phyloP scores from a whole-genome alignment of 2,888 invertebrate species.

The Colletes collaris region DNA sequence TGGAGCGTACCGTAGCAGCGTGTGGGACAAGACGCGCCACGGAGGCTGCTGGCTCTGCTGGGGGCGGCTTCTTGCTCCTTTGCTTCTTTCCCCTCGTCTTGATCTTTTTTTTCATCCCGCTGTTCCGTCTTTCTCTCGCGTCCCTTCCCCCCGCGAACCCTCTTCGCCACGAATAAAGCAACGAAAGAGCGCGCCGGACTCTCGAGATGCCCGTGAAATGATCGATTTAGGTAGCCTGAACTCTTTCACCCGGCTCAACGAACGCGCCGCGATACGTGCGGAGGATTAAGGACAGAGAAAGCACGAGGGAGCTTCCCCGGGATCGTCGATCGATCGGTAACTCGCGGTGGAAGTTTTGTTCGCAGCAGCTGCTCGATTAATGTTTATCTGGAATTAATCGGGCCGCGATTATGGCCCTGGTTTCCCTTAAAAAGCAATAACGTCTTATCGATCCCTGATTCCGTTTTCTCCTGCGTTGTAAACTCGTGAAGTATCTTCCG shows the following conservation, averaged over 20 bases:
- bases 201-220: constrained; percentile 43
- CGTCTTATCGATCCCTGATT: not conserved
- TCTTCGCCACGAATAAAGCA: constrained; percentile 17
- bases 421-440: not conserved
- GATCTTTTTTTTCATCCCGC: constrained; percentile 11
- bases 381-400: not conserved
- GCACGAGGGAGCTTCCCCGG: not conserved
- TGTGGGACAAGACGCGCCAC: constrained; percentile 41
- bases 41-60: constrained; percentile 56
- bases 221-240: constrained; percentile 36
- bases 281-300: not conserved
- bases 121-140: constrained; percentile 3
- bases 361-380: not conserved
- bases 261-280: not conserved
- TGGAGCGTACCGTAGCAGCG: constrained; percentile 31
- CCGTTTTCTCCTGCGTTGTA: not conserved
- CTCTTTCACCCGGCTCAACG: not conserved
- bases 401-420: not conserved
- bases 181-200: constrained; percentile 11
- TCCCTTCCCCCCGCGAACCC: constrained; percentile 16
- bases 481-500: too few relatives aligned
- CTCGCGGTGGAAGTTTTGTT: not conserved
- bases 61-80: constrained; percentile 50
- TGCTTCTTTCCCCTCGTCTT: constrained; percentile 5
- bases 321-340: not conserved